phyloP scores from a whole-genome alignment of 2,113 vertebrate genomes.

The Psilopogon haemacephalus region DNA sequence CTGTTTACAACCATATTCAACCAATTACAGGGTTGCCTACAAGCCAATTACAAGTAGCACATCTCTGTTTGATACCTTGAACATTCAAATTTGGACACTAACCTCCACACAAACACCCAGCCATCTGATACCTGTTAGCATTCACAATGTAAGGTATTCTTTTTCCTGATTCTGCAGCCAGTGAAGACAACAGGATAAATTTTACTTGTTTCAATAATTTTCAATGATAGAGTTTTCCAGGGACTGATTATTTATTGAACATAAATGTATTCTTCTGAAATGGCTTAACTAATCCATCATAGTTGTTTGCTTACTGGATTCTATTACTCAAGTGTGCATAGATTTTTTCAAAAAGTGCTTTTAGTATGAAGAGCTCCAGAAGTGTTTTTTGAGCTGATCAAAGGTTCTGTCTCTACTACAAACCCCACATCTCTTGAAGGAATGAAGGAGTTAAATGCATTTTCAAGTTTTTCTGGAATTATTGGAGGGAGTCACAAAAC shows the following conservation, averaged over 20 bases:
- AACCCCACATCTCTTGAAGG: neutral
- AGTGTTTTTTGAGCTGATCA: neutral
- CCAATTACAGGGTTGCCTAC: neutral
- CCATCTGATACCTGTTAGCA: neutral
- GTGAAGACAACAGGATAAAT: neutral
- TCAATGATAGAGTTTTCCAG: neutral
- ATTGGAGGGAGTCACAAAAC: neutral
- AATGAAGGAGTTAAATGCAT: neutral
- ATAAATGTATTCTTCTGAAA: slow-evolving; percentile 1
- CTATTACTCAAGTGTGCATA: neutral
- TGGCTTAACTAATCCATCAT: neutral
- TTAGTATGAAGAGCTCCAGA: neutral
- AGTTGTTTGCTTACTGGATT: neutral
- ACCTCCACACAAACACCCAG: neutral
- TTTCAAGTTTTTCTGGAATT: neutral
- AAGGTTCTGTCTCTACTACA: neutral
- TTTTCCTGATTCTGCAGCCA: neutral
- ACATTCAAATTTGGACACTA: neutral
- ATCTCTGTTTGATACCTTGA: neutral
- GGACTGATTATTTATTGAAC: neutral
- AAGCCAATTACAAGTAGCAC: neutral
- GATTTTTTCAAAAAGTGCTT: neutral
- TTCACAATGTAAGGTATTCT: neutral
- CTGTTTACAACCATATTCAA: neutral
- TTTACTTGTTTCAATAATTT: neutral